Conservation (phyloP, 2,113 vertebrate species). For the Verasper variegatus region DNA sequence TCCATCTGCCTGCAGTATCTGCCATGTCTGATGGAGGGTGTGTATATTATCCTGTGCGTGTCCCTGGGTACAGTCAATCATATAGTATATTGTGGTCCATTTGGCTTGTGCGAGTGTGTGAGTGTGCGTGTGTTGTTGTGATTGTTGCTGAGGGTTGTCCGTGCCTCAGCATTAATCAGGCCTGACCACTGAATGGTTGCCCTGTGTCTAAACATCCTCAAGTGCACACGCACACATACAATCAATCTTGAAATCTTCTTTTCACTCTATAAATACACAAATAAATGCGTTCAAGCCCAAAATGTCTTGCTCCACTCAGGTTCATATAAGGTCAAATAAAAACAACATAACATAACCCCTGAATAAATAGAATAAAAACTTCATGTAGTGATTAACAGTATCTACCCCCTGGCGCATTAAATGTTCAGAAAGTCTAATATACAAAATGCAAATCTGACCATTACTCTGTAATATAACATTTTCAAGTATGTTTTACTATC, state of each 20-base stretch:
- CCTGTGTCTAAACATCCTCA: slow-evolving; percentile 51
- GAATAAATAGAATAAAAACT: too few relatives aligned
- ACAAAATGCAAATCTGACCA: too few relatives aligned
- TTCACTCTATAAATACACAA: slow-evolving; percentile 11
- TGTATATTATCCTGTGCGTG: slow-evolving; percentile 58
- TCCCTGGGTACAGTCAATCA: slow-evolving; percentile 58
- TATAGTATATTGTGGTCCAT: slow-evolving; percentile 15
- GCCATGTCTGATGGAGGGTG: slow-evolving; percentile 56
- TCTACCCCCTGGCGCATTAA: too few relatives aligned
- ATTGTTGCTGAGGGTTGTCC: slow-evolving; percentile 59
- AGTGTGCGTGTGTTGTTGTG: slow-evolving; percentile 40
- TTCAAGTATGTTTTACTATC: too few relatives aligned
- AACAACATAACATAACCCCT: too few relatives aligned
- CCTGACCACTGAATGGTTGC: slow-evolving; percentile 74
- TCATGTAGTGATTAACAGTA: too few relatives aligned
- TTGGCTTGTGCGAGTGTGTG: slow-evolving; percentile 1
- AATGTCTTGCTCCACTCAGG: background rate
- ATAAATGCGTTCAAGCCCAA: background rate
- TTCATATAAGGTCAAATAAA: background rate
- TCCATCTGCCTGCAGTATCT: slow-evolving; percentile 67
- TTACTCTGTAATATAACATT: too few relatives aligned
- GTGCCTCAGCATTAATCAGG: slow-evolving; percentile 78
- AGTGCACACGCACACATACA: slow-evolving; percentile 2
- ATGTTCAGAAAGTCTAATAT: too few relatives aligned
- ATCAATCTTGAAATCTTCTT: slow-evolving; percentile 4